phyloP scores from a whole-genome alignment of 2,888 invertebrate species.

The Phortica okadai region DNA sequence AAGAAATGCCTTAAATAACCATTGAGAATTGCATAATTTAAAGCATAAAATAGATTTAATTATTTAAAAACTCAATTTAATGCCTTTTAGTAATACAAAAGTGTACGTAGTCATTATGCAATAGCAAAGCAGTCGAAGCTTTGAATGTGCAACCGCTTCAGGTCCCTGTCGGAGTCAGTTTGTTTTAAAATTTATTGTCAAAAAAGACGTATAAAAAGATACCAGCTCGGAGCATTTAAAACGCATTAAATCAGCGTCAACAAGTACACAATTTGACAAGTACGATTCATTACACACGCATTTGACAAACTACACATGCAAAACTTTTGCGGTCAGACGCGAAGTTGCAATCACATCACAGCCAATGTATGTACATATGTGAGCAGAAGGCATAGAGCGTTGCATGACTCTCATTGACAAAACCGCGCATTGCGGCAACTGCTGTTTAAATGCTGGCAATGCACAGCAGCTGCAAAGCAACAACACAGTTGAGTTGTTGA shows the following conservation, averaged over 20 bases:
- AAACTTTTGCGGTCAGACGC: constrained; percentile 29
- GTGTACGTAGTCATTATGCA: too few relatives aligned
- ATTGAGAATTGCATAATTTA: too few relatives aligned
- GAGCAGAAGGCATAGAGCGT: not conserved
- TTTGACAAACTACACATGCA: constrained; percentile 30
- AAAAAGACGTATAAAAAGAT: too few relatives aligned
- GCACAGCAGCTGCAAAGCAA: not conserved
- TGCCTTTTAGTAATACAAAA: too few relatives aligned
- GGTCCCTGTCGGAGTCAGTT: too few relatives aligned
- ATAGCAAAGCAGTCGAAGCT: too few relatives aligned
- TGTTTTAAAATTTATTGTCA: too few relatives aligned
- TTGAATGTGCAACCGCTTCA: too few relatives aligned
- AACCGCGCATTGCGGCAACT: constrained; percentile 11
- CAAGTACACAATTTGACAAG: constrained; percentile 27
- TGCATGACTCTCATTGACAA: not conserved
- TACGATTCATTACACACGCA: constrained; percentile 30
- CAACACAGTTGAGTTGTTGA: not conserved
- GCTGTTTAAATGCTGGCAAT: constrained; percentile 18
- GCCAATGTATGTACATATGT: not conserved
- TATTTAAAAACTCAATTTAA: too few relatives aligned
- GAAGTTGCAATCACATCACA: not conserved
- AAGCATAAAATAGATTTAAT: too few relatives aligned
- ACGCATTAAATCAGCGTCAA: constrained; percentile 32
- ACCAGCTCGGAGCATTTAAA: not conserved
- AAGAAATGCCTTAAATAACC: too few relatives aligned